Base-by-base conservation (phyloP, 1,140 invertebrate species). In the Penaeus chinensis region DNA sequence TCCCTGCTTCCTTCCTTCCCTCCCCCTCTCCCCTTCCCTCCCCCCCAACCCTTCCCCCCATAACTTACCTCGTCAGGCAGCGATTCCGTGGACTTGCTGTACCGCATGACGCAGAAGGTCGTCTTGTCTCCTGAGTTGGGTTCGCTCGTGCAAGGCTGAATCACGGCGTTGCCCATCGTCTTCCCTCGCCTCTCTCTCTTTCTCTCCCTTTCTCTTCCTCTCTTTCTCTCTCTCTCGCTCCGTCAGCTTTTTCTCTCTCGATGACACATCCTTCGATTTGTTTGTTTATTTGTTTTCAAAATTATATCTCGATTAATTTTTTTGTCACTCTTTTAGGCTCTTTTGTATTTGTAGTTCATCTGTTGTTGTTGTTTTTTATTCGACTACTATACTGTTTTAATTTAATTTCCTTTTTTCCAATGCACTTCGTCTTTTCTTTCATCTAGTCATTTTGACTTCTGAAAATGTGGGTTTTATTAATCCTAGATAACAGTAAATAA, bases 141-240 rank as follows among this genome's bases (percentile, higher is more conserved):
- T 22, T 85, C 84, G 76, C 84, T 85, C 74, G 84, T 85, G 60
- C 84, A 85, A 3, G 84, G 84, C 76, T 85, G 84, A 61, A 85
- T 65, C 62, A 85, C 84, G 16, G 84, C 84, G 84, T 85, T 85
- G 76, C 84, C 84, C 84, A 85, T 85, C 77, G 24, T 79, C 77
- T 19, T 47, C 0, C 8, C 22, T 27, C 77, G 13, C 24, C 8
- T 24, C 76, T 77, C 76, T 27, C 3, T 10, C 74, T 77, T 3
- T 27, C 74, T 77, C 8, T 27, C n/a, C 3, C 3, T 77, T 5
- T 54, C 77, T 24, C 42, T 79, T n/a, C 61, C 77, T 79, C 37
- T 42, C 37, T 42, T 8, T 4, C 66, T 69, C 20, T 69, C 37
- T 78, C 76, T 54, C 42, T 54, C 20, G 10, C 66, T 32, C 27